Evolutionary conservation across 2,888 invertebrate genomes (phyloP).

Genomic region (Drosophila rellima): DNA sequence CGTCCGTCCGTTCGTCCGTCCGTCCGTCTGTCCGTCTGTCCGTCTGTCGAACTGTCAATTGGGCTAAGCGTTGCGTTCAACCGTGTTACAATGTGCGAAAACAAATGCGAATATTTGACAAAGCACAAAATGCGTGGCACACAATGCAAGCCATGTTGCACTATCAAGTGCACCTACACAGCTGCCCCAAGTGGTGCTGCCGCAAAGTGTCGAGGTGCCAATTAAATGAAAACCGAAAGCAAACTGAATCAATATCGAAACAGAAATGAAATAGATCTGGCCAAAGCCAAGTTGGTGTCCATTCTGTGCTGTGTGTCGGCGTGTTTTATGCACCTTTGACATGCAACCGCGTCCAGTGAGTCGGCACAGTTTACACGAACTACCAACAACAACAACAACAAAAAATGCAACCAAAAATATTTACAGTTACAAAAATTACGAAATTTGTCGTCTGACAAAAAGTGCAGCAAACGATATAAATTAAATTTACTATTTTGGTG

Average conservation of each 20-base stretch:
- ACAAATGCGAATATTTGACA: conserved; percentile 59
- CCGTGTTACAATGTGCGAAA: conserved; percentile 69
- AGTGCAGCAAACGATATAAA: conserved; percentile 73
- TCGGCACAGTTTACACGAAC: conserved; percentile 75
- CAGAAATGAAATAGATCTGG: conserved; percentile 40
- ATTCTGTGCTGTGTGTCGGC: conserved; percentile 61
- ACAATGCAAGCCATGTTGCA: conserved; percentile 35
- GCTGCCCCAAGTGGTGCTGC: conserved; percentile 1
- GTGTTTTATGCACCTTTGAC: conserved; percentile 77
- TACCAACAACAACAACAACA: conserved; percentile 26
- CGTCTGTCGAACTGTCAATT: conserved; percentile 45
- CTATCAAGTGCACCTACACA: conserved; percentile 58
- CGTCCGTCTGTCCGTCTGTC: too few relatives aligned
- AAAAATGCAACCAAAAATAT: conserved; percentile 18
- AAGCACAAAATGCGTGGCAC: conserved; percentile 57
- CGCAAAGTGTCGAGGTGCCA: conserved; percentile 67
- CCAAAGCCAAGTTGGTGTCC: conserved; percentile 21
- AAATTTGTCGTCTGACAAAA: conserved; percentile 77
- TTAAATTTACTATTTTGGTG: conserved; percentile 79
- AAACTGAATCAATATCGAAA: conserved; percentile 7
- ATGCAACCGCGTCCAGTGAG: conserved; percentile 57
- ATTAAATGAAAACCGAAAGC: conserved; percentile 59
- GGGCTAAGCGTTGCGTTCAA: conserved; percentile 24
- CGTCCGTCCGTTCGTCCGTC: not conserved
- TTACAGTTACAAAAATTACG: conserved; percentile 63